Evolutionary conservation across 2,113 vertebrate genomes (phyloP), one percentile per base, ranked within the genome.

Genomic region (Cichladusa arquata): DNA sequence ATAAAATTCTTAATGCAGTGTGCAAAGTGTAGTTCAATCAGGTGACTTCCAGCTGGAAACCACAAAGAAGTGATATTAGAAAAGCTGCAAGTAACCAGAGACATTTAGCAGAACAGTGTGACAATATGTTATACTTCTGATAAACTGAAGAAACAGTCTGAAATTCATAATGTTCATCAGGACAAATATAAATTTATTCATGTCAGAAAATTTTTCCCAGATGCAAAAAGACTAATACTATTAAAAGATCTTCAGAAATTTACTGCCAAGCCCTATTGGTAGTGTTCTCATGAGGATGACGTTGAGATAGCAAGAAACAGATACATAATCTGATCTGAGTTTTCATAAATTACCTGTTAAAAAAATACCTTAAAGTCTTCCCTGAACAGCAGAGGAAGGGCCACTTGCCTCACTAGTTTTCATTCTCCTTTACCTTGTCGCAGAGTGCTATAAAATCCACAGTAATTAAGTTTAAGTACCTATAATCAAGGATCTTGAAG

Each of bases 321-420:
- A 57, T 88, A 76, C 61, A 86, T 88, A 94, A 81, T 88, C 76
- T 74, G 56, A 95, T 79, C 56, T 81, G 23, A 36, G 18, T 67
- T 94, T 97, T 81, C 88, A 95, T 95, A 93, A 96, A 93, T 90
- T 88, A 72, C 19, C 48, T 50, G 65, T 71, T 14, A 81, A 88
- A 93, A 80, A 82, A 91, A 70, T 33, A n/a, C 13, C 38, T 88
- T 71, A 38, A 92, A 78, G 11, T 71, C 48, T 86, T 83, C 48
- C n/a, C 69, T 84, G 76, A 93, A 88, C n/a, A 86, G 51, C 72
- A 83, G 86, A 88, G 61, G 44, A 90, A 78, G 69, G 17, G 10
- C 76, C 45, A 28, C 71, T 93, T 93, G 64, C 56, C 72, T 94
- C 74, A 61, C 64, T 86, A 64, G 65, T 81, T 91, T 94, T 92